Conservation (phyloP, 1,140 invertebrate genomes). For the Cheumatopsyche charites region DNA sequence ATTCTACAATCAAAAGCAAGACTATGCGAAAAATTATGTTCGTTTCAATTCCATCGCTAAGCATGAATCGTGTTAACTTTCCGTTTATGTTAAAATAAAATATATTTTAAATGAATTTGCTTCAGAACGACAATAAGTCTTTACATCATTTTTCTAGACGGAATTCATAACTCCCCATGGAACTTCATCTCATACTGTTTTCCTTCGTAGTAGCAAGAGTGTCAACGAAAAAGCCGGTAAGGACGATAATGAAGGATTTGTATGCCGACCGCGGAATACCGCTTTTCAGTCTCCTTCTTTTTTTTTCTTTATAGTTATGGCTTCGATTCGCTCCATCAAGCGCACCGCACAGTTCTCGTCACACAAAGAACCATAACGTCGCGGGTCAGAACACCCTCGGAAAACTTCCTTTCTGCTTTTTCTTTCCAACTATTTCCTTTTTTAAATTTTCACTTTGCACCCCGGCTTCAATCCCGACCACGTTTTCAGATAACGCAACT, state of each 20-base stretch:
- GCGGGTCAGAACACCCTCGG: neutral
- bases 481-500: constrained; percentile 8
- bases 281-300: constrained; percentile 29
- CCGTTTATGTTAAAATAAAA: too few species aligned
- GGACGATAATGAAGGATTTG: constrained; percentile 34
- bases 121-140: too few species aligned
- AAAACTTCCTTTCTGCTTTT: constrained; percentile 1
- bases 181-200: too few species aligned
- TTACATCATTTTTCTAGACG: too few species aligned
- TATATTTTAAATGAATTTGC: too few species aligned
- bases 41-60: too few species aligned
- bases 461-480: neutral
- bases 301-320: constrained; percentile 25
- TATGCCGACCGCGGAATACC: constrained; percentile 25
- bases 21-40: too few species aligned
- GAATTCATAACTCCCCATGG: too few species aligned
- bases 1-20: neutral
- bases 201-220: too few species aligned
- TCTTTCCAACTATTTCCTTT: neutral
- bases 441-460: constrained; percentile 22
- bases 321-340: constrained; percentile 33
- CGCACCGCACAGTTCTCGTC: constrained; percentile 7
- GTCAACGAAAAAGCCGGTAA: neutral
- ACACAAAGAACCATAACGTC: constrained; percentile 20
- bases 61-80: too few species aligned